These are phyloP conservation scores for Drosophila jambulina DNA, from an alignment of 1,140 invertebrate species.

Conservation along the genomic window DNA sequence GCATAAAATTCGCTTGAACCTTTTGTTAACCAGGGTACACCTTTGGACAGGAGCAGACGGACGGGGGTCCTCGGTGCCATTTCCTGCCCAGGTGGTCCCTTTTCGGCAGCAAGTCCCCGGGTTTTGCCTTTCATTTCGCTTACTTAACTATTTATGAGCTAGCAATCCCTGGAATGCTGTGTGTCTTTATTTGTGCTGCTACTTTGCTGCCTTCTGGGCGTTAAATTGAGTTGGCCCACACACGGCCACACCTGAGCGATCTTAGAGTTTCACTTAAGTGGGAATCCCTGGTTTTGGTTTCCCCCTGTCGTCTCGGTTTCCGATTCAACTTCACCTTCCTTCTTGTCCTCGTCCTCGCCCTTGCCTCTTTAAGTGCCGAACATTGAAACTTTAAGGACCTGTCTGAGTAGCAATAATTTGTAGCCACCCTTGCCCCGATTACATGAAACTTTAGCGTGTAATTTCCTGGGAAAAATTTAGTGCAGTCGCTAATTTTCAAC, in stretches of 20 bases:
- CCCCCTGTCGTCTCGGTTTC: constrained; percentile 19
- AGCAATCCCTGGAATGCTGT: constrained; percentile 80
- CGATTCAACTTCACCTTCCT: constrained; percentile 1
- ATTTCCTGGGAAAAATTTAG: constrained; percentile 59
- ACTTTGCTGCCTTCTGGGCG: constrained; percentile 79
- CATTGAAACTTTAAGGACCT: constrained; percentile 47
- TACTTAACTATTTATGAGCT: constrained; percentile 83
- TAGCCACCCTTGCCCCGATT: constrained; percentile 36
- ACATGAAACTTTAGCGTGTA: constrained; percentile 51
- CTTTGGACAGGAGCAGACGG: constrained; percentile 35
- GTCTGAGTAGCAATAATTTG: constrained; percentile 58
- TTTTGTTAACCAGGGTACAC: constrained; percentile 75
- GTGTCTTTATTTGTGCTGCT: constrained; percentile 82
- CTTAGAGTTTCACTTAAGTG: constrained; percentile 43
- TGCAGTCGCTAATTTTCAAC: constrained; percentile 51
- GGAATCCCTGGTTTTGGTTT: constrained; percentile 37
- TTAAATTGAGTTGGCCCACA: constrained; percentile 78
- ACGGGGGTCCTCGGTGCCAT: constrained; percentile 47
- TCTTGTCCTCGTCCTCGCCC: not conserved
- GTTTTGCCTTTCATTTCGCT: constrained; percentile 73
- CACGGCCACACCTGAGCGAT: constrained; percentile 64
- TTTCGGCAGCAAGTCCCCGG: constrained; percentile 19
- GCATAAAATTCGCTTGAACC: constrained; percentile 80
- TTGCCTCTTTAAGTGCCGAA: constrained; percentile 49
- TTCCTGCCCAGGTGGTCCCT: constrained; percentile 52